Conservation (phyloP, 1,140 invertebrate genomes). For the Drosophila nikananu region DNA sequence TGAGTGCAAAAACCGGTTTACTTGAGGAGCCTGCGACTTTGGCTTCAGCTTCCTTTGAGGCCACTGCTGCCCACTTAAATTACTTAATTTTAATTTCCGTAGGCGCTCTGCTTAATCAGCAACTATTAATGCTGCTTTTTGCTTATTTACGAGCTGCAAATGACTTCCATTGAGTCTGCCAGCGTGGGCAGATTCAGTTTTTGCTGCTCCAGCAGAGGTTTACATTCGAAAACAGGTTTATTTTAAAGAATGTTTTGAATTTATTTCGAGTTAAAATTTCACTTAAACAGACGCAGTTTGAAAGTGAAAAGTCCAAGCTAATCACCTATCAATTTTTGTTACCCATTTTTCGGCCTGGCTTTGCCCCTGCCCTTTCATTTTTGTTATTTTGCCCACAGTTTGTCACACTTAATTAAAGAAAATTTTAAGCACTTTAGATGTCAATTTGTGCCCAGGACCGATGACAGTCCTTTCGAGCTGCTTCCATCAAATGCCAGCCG, state of each 20-base stretch:
- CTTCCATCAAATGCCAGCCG: conserved; percentile 13
- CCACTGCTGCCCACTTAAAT: conserved; percentile 41
- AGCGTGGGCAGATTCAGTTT: conserved; percentile 35
- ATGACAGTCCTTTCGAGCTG: conserved; percentile 58
- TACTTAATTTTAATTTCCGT: conserved; percentile 78
- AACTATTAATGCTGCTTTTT: conserved; percentile 75
- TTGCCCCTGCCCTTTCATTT: background rate
- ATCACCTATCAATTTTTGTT: background rate
- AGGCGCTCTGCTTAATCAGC: conserved; percentile 76
- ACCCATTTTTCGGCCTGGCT: too few relatives aligned
- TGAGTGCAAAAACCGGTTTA: conserved; percentile 2
- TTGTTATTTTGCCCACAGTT: conserved; percentile 68
- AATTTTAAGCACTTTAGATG: conserved; percentile 84
- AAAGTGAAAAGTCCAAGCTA: background rate
- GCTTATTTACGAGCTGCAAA: conserved; percentile 76
- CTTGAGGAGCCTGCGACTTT: background rate
- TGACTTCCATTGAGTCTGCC: conserved; percentile 65
- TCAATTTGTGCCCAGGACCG: conserved; percentile 76
- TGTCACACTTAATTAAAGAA: conserved; percentile 84
- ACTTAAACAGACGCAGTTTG: too few relatives aligned
- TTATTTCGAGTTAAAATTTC: background rate
- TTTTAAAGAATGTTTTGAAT: background rate
- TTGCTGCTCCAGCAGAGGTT: too few relatives aligned
- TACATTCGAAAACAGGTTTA: too few relatives aligned
- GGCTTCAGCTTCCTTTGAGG: background rate